Conservation (phyloP, 2,797 vertebrate species). For the Nasua narica region DNA sequence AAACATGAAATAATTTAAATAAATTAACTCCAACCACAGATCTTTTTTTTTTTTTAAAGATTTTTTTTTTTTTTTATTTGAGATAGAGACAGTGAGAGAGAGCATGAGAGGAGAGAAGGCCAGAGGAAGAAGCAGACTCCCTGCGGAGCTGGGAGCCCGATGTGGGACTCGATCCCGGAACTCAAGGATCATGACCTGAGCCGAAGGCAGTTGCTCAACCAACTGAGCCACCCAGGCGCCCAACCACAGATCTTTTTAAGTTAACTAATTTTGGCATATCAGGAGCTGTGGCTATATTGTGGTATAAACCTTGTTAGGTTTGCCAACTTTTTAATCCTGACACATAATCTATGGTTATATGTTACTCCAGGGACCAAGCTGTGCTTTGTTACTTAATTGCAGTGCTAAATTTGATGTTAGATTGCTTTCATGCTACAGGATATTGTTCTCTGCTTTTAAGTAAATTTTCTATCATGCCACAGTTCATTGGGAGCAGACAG, state of each 20-base stretch:
- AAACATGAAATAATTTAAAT: conserved; percentile 61
- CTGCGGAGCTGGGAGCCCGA: too few species aligned
- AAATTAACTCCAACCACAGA: conserved; percentile 19
- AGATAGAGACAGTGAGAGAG: too few species aligned
- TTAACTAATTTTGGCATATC: conserved; percentile 69
- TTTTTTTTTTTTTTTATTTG: too few species aligned
- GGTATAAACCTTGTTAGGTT: conserved; percentile 48
- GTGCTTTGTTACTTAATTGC: background rate
- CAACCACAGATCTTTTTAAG: conserved; percentile 57
- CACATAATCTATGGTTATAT: conserved; percentile 45
- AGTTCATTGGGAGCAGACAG: background rate
- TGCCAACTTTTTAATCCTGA: conserved; percentile 65
- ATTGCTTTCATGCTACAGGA: background rate
- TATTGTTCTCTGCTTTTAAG: background rate
- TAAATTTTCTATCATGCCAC: background rate
- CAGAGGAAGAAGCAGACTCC: too few species aligned
- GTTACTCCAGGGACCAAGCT: conserved; percentile 35
- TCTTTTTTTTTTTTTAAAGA: too few species aligned
- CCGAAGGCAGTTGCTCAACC: too few species aligned
- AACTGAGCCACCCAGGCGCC: too few species aligned
- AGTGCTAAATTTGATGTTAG: background rate
- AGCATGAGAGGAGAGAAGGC: too few species aligned
- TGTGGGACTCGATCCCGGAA: too few species aligned
- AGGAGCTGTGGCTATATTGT: conserved; percentile 56
- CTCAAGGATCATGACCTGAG: too few species aligned